Base-by-base conservation (phyloP, 1,140 invertebrate genomes). In the Bursaphelenchus mucronatus region DNA sequence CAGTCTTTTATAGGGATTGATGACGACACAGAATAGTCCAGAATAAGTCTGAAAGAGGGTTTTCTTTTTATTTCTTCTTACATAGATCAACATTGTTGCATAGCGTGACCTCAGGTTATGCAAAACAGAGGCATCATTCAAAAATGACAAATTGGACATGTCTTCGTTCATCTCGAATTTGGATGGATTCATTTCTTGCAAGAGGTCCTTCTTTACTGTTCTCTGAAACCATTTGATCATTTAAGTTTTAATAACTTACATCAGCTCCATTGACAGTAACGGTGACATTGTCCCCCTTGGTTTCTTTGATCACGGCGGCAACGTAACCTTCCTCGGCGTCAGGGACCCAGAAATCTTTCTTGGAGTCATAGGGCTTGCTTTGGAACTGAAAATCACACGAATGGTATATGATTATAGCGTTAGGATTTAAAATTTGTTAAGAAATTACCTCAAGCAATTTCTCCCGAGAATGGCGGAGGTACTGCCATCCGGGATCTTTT, bases 91-190 rank as follows among this genome's bases (percentile, higher is more conserved):
- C 84, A 94, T 90, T 87, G 88, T 86, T 86, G 89, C 90, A 87
- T 98, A 98, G 88, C 95, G 88, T 73, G 97, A 94, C 86, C 97
- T 97, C 82, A 99, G 88, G 85, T 99, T 99, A 86, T 96, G 90
- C 73, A 98, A 87, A 47, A 99, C 95, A 53, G 92, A 97, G 10
- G 95, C 95, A 86, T 99, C 95, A 83, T 99, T 99, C 55, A 99
- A 87, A 82, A 95, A 98, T 56, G 95, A 97, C 73, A 99, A 85
- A 84, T 98, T 95, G 46, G 95, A 94, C 95, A 98, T 99, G 83
- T 98, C 95, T 85, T 99, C 95, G 70, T 96, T 94, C 86, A 97
- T 98, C 85, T 95, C 92, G 85, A 97, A 99, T 85, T 97, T 97
- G 44, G 95, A 95, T 58, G 95, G 95, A 85, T 99, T 98, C 94